Percentiles rank a stretch among this genome's conserved stretches.
These are phyloP conservation scores for Acrobasis consociella DNA, from an alignment of 2,888 invertebrate genomes.

Conservation along the genomic window DNA sequence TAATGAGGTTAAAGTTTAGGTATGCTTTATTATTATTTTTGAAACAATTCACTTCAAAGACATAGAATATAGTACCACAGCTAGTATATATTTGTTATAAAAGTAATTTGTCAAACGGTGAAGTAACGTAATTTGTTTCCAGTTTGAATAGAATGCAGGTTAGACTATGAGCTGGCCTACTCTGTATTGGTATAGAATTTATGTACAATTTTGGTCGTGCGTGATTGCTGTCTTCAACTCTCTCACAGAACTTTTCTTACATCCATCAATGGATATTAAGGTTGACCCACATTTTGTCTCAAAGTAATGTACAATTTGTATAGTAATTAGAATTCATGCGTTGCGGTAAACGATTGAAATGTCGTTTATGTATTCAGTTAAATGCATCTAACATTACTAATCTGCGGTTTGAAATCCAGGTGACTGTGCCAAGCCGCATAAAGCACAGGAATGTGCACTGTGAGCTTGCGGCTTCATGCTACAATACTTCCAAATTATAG, in stretches of 20 bases:
- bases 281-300: slow-evolving; percentile 6
- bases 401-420: slow-evolving; percentile 19
- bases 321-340: slow-evolving; percentile 8
- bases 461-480: slow-evolving; percentile 31
- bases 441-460: slow-evolving; percentile 10
- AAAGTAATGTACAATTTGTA: not conserved
- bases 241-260: slow-evolving; percentile 8
- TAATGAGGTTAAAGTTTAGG: slow-evolving; percentile 7
- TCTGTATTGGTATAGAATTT: not conserved
- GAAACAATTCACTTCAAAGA: not conserved
- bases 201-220: not conserved
- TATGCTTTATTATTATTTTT: not conserved
- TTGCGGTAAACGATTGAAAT: slow-evolving; percentile 12
- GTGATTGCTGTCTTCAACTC: slow-evolving; percentile 1
- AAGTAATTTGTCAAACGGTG: not conserved
- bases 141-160: not conserved
- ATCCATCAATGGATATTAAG: not conserved
- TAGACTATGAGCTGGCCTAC: slow-evolving; percentile 1
- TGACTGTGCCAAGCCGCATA: slow-evolving; percentile 20
- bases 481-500: slow-evolving; percentile 23
- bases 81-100: not conserved
- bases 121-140: not conserved
- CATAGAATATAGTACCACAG: not conserved
- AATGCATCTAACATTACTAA: not conserved
- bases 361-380: slow-evolving; percentile 2